phyloP scores from a whole-genome alignment of 2,113 vertebrate genomes.

The Osmerus mordax region DNA sequence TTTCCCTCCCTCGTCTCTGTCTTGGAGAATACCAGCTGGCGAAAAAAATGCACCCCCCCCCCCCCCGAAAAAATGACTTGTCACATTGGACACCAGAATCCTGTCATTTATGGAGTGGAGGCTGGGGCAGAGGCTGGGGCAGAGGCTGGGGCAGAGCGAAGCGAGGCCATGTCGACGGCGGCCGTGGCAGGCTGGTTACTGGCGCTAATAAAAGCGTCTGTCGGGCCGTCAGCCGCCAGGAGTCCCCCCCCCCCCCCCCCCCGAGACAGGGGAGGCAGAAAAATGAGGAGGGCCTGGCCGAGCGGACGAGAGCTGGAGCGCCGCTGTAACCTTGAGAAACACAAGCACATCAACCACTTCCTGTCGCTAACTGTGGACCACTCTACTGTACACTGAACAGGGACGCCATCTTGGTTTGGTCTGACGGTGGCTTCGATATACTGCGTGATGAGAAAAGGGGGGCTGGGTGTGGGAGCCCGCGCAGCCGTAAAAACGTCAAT shows the following conservation, averaged over 20 bases:
- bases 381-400: not conserved
- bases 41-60: conserved; percentile 60
- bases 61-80: conserved; percentile 62
- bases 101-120: conserved; percentile 11
- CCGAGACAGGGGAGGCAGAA: conserved; percentile 77
- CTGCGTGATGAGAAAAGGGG: no score
- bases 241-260: conserved; percentile 56
- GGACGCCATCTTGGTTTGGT: no score
- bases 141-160: conserved; percentile 59
- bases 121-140: not conserved
- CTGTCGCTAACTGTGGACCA: not conserved
- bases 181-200: conserved; percentile 66
- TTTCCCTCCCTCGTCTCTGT: conserved; percentile 64
- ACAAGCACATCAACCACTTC: conserved; percentile 15
- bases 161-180: conserved; percentile 75
- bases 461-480: no score
- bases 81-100: conserved; percentile 29
- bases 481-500: no score
- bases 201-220: conserved; percentile 83
- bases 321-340: conserved; percentile 73
- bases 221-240: conserved; percentile 77
- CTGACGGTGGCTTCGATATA: no score
- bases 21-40: conserved; percentile 23
- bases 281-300: conserved; percentile 78
- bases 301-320: conserved; percentile 56